Evolutionary conservation across 2,797 vertebrate genomes (phyloP), one percentile per base, ranked within the genome.

Genomic region (Danio aesculapii): DNA sequence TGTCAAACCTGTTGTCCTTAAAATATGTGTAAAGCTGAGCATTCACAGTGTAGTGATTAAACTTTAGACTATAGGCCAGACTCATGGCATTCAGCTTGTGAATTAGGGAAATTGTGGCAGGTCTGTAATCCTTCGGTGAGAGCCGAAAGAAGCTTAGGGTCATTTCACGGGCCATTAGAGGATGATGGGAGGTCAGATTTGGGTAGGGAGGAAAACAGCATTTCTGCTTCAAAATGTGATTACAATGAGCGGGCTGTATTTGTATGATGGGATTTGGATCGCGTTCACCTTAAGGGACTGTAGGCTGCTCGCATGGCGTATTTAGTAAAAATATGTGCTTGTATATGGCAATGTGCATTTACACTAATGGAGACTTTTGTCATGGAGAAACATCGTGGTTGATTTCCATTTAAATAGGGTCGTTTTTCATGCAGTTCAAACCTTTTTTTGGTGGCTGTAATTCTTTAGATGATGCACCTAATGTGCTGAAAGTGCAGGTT

Each of bases 91-190:
- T 76, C 69, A 62, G 17, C 43, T 73, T 47, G 46, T 63, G 58
- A 79, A 79, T 83, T 85, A 79, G 57, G 19, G 52, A 80, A 80
- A 84, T 84, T 76, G 74, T 61, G 43, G 10, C 30, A n/a, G 62
- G 17, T 8, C 57, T 19, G 10, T 84, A 83, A 85, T 86, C 86
- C 75, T 68, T 41, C 14, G 4, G 44, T 39, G 58, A 82, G 74
- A 52, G 69, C 19, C 44, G 21, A 88, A 84, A 78, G 16, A 66
- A 82, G 77, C 75, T 83, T 77, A 79, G 21, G 71, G 71, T 81
- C 5, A 9, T 61, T 81, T 46, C 50, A 46, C 6, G 14, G 49
- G 68, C 82, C 79, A 81, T 79, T 72, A 86, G 84, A 82, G 74
- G 83, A 83, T 88, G 83, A 84, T 46, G 50, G 41, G 50, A 79